Evolutionary conservation across 2,888 invertebrate genomes (phyloP), one percentile per base, ranked within the genome.

Genomic region (Orthosia incerta): DNA sequence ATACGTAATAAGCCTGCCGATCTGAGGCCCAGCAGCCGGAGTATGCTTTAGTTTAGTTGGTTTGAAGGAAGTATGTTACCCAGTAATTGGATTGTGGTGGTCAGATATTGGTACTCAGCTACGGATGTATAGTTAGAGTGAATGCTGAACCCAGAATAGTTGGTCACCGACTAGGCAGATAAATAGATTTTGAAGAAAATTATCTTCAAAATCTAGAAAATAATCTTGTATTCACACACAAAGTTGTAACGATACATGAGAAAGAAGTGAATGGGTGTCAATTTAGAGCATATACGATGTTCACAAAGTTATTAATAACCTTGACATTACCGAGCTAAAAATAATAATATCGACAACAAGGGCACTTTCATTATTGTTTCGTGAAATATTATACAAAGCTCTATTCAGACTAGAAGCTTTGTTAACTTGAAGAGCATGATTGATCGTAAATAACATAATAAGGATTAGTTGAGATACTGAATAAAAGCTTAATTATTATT

Each of bases 351-450:
- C 2, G 45, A 50, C 11, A 39, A 7, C 71, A 72, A 82, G 60
- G 60, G 67, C 64, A 82, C 78, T 80, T 82, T 82, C 82, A 80
- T 76, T 81, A 61, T 80, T 77, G 56, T 67, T 67, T 71, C 20
- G 23, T 59, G 46, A 45, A 60, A 23, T 31, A n/a, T n/a, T n/a
- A n/a, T n/a, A 71, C 64, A 77, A 81, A 69, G 62, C 67, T 48
- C 57, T 67, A 76, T 77, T 63, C 39, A 48, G 45, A 15, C 31
- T 16, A 50, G 59, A 71, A 39, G 23, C 78, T 67, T 79, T 71
- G 82, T 70, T 59, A 50, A 5, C 20, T 20, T 15, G 31, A 39
- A 59, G n/a, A 23, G 12, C 46, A 56, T 18, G 53, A 26, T 51
- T 31, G 39, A 53, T 74, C 23, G 9, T 56, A 16, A 70, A 50